These are phyloP conservation scores for Psophia crepitans DNA, from an alignment of 2,113 vertebrate genomes.

Conservation along the genomic window DNA sequence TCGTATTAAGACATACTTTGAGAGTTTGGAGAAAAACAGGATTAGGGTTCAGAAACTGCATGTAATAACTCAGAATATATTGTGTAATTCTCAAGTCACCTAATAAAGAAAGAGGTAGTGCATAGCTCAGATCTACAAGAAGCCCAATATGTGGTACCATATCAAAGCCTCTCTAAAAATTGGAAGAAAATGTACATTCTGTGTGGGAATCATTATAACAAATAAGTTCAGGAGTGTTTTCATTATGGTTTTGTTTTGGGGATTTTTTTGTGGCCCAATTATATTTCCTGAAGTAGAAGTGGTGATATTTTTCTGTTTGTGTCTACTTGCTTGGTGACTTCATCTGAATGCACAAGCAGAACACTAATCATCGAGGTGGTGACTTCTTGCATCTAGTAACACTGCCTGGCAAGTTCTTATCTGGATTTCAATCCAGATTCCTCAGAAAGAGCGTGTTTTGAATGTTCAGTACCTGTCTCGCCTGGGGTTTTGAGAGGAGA, in stretches of 20 bases:
- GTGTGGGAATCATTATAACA: conserved; percentile 73
- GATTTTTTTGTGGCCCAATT: background rate
- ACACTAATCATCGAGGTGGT: background rate
- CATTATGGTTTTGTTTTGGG: background rate
- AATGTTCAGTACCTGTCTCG: background rate
- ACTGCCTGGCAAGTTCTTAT: background rate
- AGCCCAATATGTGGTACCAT: background rate
- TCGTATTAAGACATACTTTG: background rate
- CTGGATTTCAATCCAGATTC: background rate
- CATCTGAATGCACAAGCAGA: background rate
- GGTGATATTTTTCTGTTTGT: background rate
- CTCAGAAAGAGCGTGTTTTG: background rate
- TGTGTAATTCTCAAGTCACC: background rate
- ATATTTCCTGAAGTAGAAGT: background rate
- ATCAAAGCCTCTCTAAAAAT: conserved; percentile 48
- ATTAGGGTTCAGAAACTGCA: background rate
- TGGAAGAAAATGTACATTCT: conserved; percentile 72
- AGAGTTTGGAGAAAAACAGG: background rate
- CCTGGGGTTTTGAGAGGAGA: background rate
- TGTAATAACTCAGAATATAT: background rate
- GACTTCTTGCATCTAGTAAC: background rate
- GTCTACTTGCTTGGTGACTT: background rate
- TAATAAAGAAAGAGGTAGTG: background rate
- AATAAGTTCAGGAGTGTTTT: conserved; percentile 62
- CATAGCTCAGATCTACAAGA: too few relatives aligned